Base-by-base conservation (phyloP, 1,140 invertebrate species). In the Drosophila santomea region DNA sequence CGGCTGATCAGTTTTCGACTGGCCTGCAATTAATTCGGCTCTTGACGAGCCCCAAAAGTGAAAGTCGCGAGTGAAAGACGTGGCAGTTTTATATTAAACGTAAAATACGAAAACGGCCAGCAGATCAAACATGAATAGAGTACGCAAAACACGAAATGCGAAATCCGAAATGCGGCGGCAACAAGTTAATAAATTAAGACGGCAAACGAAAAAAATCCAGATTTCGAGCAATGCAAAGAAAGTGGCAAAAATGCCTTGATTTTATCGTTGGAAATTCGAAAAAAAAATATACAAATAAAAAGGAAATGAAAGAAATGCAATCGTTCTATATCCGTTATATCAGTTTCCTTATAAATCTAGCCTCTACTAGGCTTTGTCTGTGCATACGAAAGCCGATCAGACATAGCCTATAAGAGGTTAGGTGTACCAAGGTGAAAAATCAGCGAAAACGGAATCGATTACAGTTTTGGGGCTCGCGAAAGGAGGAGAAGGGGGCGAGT, bases 291-390 rank as follows among this genome's bases (percentile, higher is more conserved):
- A 74, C 17, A 58, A 44, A 15, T 35, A 23, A 36, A 54, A 54
- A 28, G 28, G 25, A 20, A 39, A 38, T 28, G 51, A 36, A 52
- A 52, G 11, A 35, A 15, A 6, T 11, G 20, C 14, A 35, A 17
- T 32, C 55, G 15, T 50, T 38, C 17, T 45, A 10, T 47, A 41
- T 48, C 44, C 35, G 48, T 20, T 20, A 2, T 20, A 20, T 20
- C 17, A 54, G 54, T 62, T 68, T 77, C 85, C 84, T 90, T 74
- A 69, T 84, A 89, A 91, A 92, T 92, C 91, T 93, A 93, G 92
- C 92, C 92, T 93, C 92, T 93, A 93, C 92, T 93, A 93, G 92
- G 92, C 92, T 93, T 93, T 93, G 92, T 93, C 92, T 93, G 91
- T 93, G 74, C 64, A 50, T 77, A 78, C 63, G 36, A 75, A 72